These are phyloP conservation scores for Phalacrocorax aristotelis DNA, from an alignment of 2,113 vertebrate species.

Conservation along the genomic window DNA sequence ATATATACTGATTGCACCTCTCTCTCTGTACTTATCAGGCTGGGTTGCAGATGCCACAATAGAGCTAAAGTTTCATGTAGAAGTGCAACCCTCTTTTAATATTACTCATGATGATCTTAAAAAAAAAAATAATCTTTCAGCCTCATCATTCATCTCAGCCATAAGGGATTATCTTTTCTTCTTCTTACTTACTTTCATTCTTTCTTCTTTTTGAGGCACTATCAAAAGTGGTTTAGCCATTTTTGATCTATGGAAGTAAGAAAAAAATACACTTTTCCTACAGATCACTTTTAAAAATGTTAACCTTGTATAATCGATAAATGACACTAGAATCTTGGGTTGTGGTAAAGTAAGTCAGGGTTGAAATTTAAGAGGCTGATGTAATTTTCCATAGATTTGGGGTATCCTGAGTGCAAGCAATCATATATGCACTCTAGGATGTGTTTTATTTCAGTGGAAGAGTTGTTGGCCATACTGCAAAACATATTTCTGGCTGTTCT, in stretches of 20 bases:
- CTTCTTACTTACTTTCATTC: neutral
- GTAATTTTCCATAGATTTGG: neutral
- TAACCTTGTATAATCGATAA: neutral
- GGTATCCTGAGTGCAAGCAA: neutral
- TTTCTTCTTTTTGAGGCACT: neutral
- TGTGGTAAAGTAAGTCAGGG: neutral
- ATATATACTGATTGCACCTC: neutral
- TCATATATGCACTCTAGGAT: neutral
- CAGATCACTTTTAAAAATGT: neutral
- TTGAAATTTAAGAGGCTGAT: neutral
- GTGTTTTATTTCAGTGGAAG: neutral
- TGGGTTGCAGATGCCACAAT: neutral
- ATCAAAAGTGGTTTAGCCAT: neutral
- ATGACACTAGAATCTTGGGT: neutral
- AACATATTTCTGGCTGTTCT: neutral
- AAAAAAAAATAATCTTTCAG: neutral
- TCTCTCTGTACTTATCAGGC: neutral
- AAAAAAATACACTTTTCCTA: neutral
- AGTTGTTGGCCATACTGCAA: neutral
- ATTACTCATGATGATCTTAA: neutral
- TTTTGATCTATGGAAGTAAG: neutral
- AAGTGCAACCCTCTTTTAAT: neutral
- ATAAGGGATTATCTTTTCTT: neutral
- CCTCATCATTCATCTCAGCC: neutral
- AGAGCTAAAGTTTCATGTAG: neutral